Evolutionary conservation across 2,888 invertebrate species (phyloP).

Genomic region (Hemaris fuciformis): DNA sequence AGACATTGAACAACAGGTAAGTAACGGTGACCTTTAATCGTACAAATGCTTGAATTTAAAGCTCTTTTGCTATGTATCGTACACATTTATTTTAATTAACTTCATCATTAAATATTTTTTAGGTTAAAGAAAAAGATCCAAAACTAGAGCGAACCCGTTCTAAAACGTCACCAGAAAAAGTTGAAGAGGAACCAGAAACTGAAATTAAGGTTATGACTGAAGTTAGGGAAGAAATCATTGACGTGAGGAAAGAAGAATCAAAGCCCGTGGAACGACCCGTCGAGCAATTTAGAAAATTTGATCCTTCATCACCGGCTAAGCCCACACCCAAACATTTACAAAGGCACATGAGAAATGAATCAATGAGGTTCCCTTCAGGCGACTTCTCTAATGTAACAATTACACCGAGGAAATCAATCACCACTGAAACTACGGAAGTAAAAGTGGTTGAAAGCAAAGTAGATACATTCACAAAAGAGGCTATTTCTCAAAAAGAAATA

Average conservation of each 20-base stretch:
- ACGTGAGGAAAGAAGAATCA: constrained; percentile 55
- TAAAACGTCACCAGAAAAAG: constrained; percentile 64
- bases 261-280: constrained; percentile 57
- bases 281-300: constrained; percentile 72
- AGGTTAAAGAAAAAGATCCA: constrained; percentile 68
- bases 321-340: constrained; percentile 79
- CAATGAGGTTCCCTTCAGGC: constrained; percentile 78
- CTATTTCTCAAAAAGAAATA: constrained; percentile 73
- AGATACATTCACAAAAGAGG: constrained; percentile 58
- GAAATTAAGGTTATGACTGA: constrained; percentile 27
- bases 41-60: neutral
- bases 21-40: neutral
- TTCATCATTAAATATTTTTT: constrained; percentile 22
- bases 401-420: constrained; percentile 66
- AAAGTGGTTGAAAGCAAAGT: constrained; percentile 55
- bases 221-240: constrained; percentile 40
- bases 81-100: constrained; percentile 13
- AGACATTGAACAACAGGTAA: constrained; percentile 74
- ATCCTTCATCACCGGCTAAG: constrained; percentile 72
- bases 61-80: too few relatives aligned
- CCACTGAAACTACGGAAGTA: constrained; percentile 71
- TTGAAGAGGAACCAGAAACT: constrained; percentile 56
- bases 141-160: constrained; percentile 65
- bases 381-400: constrained; percentile 78
- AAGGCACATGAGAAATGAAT: constrained; percentile 78